Percentiles rank a stretch among this genome's conserved stretches.
Evolutionary conservation across 2,797 vertebrate species (phyloP).

Genomic region (Pangasius mekongensis): DNA sequence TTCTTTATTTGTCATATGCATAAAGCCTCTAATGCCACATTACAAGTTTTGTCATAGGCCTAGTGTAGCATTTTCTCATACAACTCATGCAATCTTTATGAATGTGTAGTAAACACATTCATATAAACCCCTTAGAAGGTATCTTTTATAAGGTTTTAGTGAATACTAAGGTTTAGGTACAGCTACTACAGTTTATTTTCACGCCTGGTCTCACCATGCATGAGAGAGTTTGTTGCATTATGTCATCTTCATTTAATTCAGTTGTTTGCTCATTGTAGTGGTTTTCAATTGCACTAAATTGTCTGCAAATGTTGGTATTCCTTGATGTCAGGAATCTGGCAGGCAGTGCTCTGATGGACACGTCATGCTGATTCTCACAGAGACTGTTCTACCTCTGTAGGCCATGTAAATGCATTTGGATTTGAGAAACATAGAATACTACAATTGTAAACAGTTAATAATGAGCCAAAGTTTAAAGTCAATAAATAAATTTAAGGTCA

Average conservation of each 20-base stretch:
- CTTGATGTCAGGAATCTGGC: not conserved
- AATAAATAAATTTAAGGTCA: not conserved
- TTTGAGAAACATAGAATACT: not conserved
- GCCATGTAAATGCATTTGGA: not conserved
- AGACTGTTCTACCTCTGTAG: not conserved
- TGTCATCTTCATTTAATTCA: not conserved
- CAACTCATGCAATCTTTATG: not conserved
- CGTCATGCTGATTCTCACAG: not conserved
- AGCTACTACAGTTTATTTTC: not conserved
- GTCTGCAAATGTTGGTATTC: not conserved
- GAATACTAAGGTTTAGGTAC: not conserved
- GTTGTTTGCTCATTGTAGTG: not conserved
- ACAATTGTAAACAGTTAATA: not conserved
- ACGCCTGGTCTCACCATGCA: not conserved
- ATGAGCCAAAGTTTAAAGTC: not conserved
- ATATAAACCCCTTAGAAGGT: not conserved
- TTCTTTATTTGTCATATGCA: not conserved
- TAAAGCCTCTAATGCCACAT: not conserved
- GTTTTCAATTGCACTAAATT: not conserved
- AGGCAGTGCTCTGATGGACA: not conserved
- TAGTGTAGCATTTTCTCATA: not conserved
- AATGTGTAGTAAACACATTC: not conserved
- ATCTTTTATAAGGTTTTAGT: not conserved
- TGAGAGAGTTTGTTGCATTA: not conserved
- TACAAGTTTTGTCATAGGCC: not conserved